These are phyloP conservation scores for Cyprinodon tularosa DNA, from an alignment of 2,113 vertebrate genomes.

Conservation along the genomic window DNA sequence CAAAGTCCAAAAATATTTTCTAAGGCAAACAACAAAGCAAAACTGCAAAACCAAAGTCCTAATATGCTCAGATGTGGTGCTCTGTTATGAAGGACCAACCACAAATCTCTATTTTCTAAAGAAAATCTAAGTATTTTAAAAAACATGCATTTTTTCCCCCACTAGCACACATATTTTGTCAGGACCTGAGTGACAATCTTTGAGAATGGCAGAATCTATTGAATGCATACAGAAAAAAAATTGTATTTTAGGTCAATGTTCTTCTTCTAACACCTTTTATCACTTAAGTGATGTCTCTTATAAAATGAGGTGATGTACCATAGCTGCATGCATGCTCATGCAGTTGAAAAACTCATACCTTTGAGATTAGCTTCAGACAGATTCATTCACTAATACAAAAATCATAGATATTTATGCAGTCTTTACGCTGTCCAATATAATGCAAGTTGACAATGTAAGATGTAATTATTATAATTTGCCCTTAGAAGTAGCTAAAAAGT, in stretches of 20 bases:
- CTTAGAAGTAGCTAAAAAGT: conserved; percentile 67
- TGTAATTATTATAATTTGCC: conserved; percentile 82
- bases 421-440: conserved; percentile 82
- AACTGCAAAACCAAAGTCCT: neutral
- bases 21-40: conserved; percentile 48
- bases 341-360: conserved; percentile 57
- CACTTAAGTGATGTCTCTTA: conserved; percentile 14
- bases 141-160: conserved; percentile 48
- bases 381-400: conserved; percentile 62
- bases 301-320: conserved; percentile 44
- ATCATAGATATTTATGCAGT: conserved; percentile 15
- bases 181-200: conserved; percentile 77
- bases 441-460: conserved; percentile 99
- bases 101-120: neutral
- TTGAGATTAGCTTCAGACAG: conserved; percentile 57
- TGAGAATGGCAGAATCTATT: conserved; percentile 98
- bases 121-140: neutral
- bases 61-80: conserved; percentile 1
- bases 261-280: conserved; percentile 40
- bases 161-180: conserved; percentile 75
- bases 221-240: conserved; percentile 70
- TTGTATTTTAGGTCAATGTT: conserved; percentile 33
- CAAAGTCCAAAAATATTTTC: conserved; percentile 5
- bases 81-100: conserved; percentile 22
- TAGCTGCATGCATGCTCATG: conserved; percentile 74